phyloP scores from a whole-genome alignment of 2,797 vertebrate species.

The Acestrorhynchus altus region DNA sequence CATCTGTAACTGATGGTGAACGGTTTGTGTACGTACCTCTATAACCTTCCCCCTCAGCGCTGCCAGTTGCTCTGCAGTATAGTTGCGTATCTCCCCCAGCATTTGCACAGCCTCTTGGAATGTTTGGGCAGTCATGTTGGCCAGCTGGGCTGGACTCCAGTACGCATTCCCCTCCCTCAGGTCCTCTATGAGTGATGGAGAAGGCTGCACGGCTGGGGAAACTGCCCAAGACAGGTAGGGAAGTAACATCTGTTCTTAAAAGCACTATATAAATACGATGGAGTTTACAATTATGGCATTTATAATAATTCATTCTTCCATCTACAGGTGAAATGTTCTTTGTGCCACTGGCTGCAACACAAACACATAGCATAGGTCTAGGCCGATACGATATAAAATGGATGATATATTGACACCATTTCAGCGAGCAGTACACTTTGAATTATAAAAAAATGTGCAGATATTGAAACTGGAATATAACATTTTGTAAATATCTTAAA shows the following conservation, averaged over 20 bases:
- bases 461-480: no score
- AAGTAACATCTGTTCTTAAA: slow-evolving; percentile 52
- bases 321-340: no score
- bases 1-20: not conserved
- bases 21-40: slow-evolving; percentile 61
- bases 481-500: no score
- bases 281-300: no score
- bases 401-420: no score
- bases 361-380: no score
- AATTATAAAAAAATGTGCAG: no score
- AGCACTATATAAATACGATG: no score
- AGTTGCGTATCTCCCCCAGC: slow-evolving; percentile 64
- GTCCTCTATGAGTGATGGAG: slow-evolving; percentile 55
- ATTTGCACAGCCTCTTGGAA: slow-evolving; percentile 61
- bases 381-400: no score
- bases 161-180: slow-evolving; percentile 61
- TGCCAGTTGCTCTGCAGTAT: slow-evolving; percentile 63
- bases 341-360: no score
- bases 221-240: not conserved
- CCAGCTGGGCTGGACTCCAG: slow-evolving; percentile 66
- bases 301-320: no score
- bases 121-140: slow-evolving; percentile 54
- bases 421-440: no score
- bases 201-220: slow-evolving; percentile 1
- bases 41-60: slow-evolving; percentile 63